A percentile compares a stretch with the other conserved stretches of the same genome.
phyloP scores from a whole-genome alignment of 2,888 invertebrate genomes.

The Yponomeuta sedellus region DNA sequence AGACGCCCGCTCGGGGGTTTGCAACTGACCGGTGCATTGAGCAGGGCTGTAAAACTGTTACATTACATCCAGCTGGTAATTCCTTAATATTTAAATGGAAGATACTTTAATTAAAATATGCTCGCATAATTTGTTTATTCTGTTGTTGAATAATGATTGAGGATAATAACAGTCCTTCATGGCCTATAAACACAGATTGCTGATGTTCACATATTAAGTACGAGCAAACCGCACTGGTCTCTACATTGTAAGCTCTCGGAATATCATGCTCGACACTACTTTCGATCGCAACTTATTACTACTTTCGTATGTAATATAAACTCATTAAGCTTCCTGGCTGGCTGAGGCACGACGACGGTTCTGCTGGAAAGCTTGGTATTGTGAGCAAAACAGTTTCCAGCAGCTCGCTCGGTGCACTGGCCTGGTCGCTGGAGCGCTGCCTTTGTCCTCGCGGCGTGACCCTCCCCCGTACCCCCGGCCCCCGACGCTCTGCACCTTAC shows the following conservation, averaged over 20 bases:
- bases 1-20: neutral
- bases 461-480: neutral
- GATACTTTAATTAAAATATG: neutral
- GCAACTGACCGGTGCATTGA: neutral
- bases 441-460: slow-evolving; percentile 3
- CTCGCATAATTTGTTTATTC: neutral
- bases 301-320: too few species aligned
- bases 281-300: too few species aligned
- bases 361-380: too few species aligned
- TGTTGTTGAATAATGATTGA: neutral
- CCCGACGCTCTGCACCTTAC: slow-evolving; percentile 30
- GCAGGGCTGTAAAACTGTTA: too few species aligned
- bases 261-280: neutral
- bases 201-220: neutral
- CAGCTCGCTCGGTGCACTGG: neutral
- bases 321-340: too few species aligned
- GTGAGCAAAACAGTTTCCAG: too few species aligned
- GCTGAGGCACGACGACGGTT: too few species aligned
- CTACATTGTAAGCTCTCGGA: neutral
- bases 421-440: neutral
- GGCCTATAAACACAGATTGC: neutral
- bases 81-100: neutral
- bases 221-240: neutral
- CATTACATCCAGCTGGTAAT: neutral
- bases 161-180: neutral